Evolutionary conservation across 1,140 invertebrate genomes (phyloP).

Genomic region (Copidosoma floridanum): DNA sequence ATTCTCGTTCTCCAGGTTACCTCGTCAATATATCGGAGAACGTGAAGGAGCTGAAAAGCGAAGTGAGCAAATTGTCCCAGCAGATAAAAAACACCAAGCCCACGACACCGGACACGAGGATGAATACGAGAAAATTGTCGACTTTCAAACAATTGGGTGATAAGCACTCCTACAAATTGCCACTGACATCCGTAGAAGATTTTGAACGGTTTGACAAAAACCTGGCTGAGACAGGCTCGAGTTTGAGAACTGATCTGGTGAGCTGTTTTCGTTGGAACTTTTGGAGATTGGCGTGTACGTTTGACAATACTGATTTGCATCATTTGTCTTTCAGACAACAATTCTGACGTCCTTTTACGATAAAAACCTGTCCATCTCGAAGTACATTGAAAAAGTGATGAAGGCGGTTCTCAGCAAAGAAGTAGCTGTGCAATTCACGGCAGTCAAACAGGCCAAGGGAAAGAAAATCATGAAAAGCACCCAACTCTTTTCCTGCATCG

Average conservation of each 20-base stretch:
- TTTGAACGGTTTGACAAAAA: neutral
- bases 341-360: neutral
- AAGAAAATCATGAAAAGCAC: constrained; percentile 3
- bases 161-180: neutral
- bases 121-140: neutral
- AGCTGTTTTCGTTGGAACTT: no score
- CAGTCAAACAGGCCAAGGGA: neutral
- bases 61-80: neutral
- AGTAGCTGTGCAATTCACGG: neutral
- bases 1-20: neutral
- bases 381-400: constrained; percentile 1
- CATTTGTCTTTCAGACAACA: neutral
- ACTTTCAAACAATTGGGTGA: neutral
- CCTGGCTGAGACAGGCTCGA: neutral
- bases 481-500: neutral
- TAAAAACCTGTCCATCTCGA: neutral
- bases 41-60: neutral
- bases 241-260: neutral
- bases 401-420: neutral
- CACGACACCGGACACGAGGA: neutral
- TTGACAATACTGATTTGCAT: neutral
- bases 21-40: neutral
- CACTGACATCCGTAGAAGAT: neutral
- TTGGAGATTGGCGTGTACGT: neutral
- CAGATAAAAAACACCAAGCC: neutral